Base-by-base conservation (phyloP, 2,797 vertebrate genomes). In the Sebastes aleutianus region DNA sequence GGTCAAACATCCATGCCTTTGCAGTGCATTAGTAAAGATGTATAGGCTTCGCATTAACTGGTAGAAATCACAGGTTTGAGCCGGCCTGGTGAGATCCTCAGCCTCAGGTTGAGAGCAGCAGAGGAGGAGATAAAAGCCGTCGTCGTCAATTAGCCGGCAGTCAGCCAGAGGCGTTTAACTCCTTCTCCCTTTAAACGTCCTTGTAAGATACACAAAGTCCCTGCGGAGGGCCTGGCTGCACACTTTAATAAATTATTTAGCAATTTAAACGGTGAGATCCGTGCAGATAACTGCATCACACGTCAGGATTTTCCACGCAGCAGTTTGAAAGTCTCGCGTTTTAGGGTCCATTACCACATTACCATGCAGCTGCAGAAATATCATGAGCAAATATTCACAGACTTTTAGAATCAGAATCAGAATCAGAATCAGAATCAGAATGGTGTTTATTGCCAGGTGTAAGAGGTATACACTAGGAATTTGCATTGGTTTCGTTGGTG, bases 241-340 rank as follows among this genome's bases (percentile, higher is more conserved):
- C 88, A 88, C 78, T 95, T 92, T 93, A 89, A 95, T 96, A 94
- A 93, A 96, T 96, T 93, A 96, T 96, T 96, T 94, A 96, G 92
- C 92, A 74, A 91, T 95, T 95, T 95, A 94, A 95, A 95, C 93
- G 91, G 81, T 88, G 78, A 94, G 92, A 95, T 94, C 80, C 84
- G 13, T 39, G 70, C 91, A 87, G 94, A 95, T 95, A 94, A 84
- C 82, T 67, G 82, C 88, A 76, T 79, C 87, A 85, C 59, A 81
- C 83, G 85, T 88, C 86, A 85, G 10, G 64, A 72, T 93, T 92
- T 76, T 88, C 32, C 90, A 87, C 85, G 89, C 84, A 82, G 76
- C 76, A 56, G 66, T 80, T 74, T 63, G 78, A 78, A 88, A 74
- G 80, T 63, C 78, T 88, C 78, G 79, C 75, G 81, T 47, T 20